Evolutionary conservation across 2,113 vertebrate genomes (phyloP), one percentile per base, ranked within the genome.

Genomic region (Heterochromis multidens): DNA sequence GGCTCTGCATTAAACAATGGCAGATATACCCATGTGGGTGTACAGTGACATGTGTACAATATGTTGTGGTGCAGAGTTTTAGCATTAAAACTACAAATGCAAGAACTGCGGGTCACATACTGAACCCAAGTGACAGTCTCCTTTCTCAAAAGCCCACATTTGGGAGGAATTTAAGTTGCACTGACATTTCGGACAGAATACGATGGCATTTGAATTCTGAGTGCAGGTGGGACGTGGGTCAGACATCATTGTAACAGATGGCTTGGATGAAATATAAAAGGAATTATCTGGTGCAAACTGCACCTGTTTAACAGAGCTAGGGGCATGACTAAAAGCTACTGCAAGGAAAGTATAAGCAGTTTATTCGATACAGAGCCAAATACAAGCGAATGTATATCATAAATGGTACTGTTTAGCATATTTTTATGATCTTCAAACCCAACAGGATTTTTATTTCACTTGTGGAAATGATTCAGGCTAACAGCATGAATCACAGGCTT

Each of bases 171-270:
- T 91, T 92, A 85, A 90, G 88, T 77, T 88, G 65, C 63, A 40
- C 78, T 94, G 93, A 93, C 93, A 94, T 95, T 95, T 94, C 89
- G 80, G 88, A 91, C 82, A 88, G 84, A 92, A 91, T 83, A 77
- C 54, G 83, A 46, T 94, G 93, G 79, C 92, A 95, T 94, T 95
- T 94, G 81, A 88, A 83, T 79, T 81, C 61, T 81, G 89, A 91
- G 76, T 14, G 40, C 57, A 80, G 70, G 83, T 79, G 81, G 46
- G 79, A 87, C 8, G 7, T 52, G 62, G 74, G 67, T 82, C 82
- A 84, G 78, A 91, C 61, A 88, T 61, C 70, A 89, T 84, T 77
- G 83, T 67, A 81, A 81, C 60, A 82, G 82, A 60, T 62, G 43
- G 54, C 57, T 82, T 27, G 31, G 65, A 84, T 79, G 23, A 60